These are phyloP conservation scores for Mesorhabditis sp. DNA, from an alignment of 2,888 invertebrate genomes.

Conservation along the genomic window DNA sequence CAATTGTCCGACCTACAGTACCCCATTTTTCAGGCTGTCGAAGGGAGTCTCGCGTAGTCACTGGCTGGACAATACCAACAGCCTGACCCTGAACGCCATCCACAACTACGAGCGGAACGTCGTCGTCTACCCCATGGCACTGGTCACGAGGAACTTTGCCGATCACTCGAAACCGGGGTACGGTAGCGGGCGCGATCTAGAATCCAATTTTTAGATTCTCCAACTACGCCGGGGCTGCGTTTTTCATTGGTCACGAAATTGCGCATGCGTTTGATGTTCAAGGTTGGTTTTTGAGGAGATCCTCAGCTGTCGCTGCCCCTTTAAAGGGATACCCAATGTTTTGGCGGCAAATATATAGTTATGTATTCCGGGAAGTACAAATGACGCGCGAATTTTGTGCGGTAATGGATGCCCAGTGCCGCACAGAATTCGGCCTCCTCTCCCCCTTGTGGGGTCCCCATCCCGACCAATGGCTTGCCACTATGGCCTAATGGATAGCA, in stretches of 20 bases:
- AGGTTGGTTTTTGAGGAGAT: neutral
- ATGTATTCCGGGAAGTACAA: too few relatives aligned
- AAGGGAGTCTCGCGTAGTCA: neutral
- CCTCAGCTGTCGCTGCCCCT: too few relatives aligned
- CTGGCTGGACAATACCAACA: constrained; percentile 1
- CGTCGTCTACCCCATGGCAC: neutral
- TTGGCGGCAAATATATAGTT: too few relatives aligned
- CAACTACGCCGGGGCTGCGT: constrained; percentile 2
- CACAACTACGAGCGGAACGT: constrained; percentile 1
- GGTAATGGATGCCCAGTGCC: too few relatives aligned
- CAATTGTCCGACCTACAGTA: too few relatives aligned
- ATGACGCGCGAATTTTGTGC: too few relatives aligned
- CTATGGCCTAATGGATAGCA: too few relatives aligned
- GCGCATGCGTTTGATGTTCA: constrained; percentile 1
- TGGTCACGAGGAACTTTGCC: neutral
- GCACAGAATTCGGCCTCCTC: too few relatives aligned
- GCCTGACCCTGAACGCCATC: neutral
- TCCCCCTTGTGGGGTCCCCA: too few relatives aligned
- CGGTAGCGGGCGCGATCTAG: neutral
- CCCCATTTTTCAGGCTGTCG: neutral
- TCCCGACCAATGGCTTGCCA: too few relatives aligned
- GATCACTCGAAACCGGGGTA: neutral
- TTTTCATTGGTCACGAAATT: constrained; percentile 5
- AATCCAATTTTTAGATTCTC: neutral
- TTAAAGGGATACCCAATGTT: too few relatives aligned